A percentile compares a stretch with the other conserved stretches of the same genome.
These are phyloP conservation scores for Drosophila mayri DNA, from an alignment of 1,140 invertebrate species.

Conservation along the genomic window DNA sequence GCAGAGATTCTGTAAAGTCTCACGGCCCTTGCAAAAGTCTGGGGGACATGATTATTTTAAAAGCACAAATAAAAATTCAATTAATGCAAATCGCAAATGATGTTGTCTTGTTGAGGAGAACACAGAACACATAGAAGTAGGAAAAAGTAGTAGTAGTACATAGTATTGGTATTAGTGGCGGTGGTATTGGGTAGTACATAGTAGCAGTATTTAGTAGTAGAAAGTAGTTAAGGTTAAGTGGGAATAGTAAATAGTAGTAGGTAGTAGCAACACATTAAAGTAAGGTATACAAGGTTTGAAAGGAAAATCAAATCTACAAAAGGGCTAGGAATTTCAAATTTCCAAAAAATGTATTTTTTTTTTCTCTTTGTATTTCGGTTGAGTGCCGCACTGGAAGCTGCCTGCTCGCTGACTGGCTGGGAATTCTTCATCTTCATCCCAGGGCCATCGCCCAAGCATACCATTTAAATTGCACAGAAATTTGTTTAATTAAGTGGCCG, in stretches of 20 bases:
- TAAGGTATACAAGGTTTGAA: slow-evolving; percentile 40
- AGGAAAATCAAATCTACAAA: slow-evolving; percentile 56
- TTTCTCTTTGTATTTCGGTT: slow-evolving; percentile 24
- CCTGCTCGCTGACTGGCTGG: slow-evolving; percentile 8
- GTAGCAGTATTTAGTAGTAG: slow-evolving; percentile 62
- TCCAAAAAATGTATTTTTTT: slow-evolving; percentile 33
- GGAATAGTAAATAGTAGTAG: slow-evolving; percentile 48
- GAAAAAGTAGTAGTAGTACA: slow-evolving; percentile 41
- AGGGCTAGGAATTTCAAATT: slow-evolving; percentile 37
- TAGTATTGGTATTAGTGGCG: slow-evolving; percentile 36
- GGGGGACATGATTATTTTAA: slow-evolving; percentile 85
- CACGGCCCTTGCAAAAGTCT: slow-evolving; percentile 92
- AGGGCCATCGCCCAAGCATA: slow-evolving; percentile 55
- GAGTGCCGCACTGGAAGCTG: slow-evolving; percentile 66
- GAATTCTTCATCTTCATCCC: slow-evolving; percentile 21
- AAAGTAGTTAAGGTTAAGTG: slow-evolving; percentile 50
- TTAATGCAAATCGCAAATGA: slow-evolving; percentile 84
- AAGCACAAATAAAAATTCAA: slow-evolving; percentile 82
- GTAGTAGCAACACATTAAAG: slow-evolving; percentile 74
- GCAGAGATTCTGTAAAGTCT: slow-evolving; percentile 91
- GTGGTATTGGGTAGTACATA: slow-evolving; percentile 38
- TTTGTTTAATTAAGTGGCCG: slow-evolving; percentile 79
- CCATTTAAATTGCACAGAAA: slow-evolving; percentile 75
- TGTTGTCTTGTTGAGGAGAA: slow-evolving; percentile 39
- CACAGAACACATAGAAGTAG: slow-evolving; percentile 54